A percentile compares a stretch with the other conserved stretches of the same genome.
phyloP scores from a whole-genome alignment of 2,888 invertebrate species.

The Nasonovia ribisnigri region DNA sequence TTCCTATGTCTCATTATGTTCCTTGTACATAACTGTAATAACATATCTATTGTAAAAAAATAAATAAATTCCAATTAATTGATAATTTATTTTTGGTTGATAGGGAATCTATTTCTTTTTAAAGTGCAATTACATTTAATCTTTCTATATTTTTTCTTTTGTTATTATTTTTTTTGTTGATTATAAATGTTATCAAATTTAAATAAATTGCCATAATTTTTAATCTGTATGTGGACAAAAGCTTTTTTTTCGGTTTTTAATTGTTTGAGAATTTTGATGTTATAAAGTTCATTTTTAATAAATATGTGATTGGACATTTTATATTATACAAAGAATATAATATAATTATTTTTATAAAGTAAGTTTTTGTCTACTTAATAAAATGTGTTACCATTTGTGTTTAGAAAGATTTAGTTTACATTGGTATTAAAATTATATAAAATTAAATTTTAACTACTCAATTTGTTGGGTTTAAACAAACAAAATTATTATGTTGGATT shows the following conservation, averaged over 20 bases:
- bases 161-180: constrained; percentile 58
- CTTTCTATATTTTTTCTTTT: constrained; percentile 44
- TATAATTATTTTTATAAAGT: constrained; percentile 63
- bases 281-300: constrained; percentile 51
- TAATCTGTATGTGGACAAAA: constrained; percentile 49
- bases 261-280: constrained; percentile 53
- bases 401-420: constrained; percentile 63
- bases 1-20: constrained; percentile 58
- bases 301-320: constrained; percentile 63
- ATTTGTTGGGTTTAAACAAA: constrained; percentile 60
- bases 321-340: constrained; percentile 49
- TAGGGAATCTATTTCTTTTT: constrained; percentile 47
- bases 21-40: constrained; percentile 59
- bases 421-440: constrained; percentile 52
- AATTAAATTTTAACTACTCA: constrained; percentile 54
- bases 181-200: constrained; percentile 61
- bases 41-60: constrained; percentile 62
- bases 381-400: constrained; percentile 65
- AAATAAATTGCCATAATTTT: constrained; percentile 61
- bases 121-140: constrained; percentile 62
- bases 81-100: constrained; percentile 38
- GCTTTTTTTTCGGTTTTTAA: constrained; percentile 42
- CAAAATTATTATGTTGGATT: constrained; percentile 24
- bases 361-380: constrained; percentile 65
- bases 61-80: constrained; percentile 32